Evolutionary conservation across 2,797 vertebrate species (phyloP), one percentile per base, ranked within the genome.

Genomic region (Xenops minutus): DNA sequence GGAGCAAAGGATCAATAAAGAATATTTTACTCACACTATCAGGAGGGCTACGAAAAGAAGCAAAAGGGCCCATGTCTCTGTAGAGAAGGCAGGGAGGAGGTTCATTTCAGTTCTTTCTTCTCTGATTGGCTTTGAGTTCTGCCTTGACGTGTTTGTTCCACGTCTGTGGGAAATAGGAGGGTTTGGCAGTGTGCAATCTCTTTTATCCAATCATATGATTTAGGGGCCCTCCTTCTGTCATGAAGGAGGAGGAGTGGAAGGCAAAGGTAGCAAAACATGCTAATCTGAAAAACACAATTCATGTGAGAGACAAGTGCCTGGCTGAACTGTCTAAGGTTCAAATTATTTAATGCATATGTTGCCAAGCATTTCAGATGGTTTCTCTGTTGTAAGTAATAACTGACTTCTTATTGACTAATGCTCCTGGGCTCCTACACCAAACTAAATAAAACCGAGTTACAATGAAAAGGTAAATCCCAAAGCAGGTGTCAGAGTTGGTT

Each of bases 21-120:
- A 52, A 37, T 30, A 34, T 72, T 49, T 79, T 95, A 97, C 97
- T 95, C 79, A 97, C 96, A 0, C n/a, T 44, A 90, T 0, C 10
- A 97, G 3, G 27, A 97, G 86, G n/a, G 46, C 86, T 63, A 93
- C 0, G 0, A 95, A 67, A 48, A 91, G 2, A 13, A 95, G 49
- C 17, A 97, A 21, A n/a, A 97, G 48, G 37, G 26, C 74, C 97
- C 98, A 98, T 9, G 97, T 97, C 81, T 96, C 96, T 5, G n/a
- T 27, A 23, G 96, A 92, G 67, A 97, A 94, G 43, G 4, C 79
- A 5, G 97, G 93, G 23, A 97, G 87, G 27, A 97, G 52, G 59
- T 79, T 96, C 98, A 98, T 98, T 37, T 36, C 76, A 15, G 14
- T 23, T 66, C 88, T 74, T 37, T 66, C 88, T 79, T 37, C 73